phyloP scores from a whole-genome alignment of 2,113 vertebrate species.

The Rhinopithecus roxellana region DNA sequence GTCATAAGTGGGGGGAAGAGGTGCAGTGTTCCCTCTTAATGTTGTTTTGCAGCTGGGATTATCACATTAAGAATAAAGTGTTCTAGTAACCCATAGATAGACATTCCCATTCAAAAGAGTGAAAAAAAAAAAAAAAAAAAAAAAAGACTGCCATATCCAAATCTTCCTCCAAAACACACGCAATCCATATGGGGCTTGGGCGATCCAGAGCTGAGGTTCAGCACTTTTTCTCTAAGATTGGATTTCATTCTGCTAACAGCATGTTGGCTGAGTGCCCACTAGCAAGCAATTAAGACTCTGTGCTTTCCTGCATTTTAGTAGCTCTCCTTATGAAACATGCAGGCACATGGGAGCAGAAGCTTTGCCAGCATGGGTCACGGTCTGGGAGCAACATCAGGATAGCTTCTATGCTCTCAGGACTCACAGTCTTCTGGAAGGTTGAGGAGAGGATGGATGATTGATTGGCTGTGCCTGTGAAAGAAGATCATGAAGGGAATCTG shows the following conservation, averaged over 20 bases:
- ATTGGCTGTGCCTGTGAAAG: constrained; percentile 28
- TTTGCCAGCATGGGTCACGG: constrained; percentile 65
- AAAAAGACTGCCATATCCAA: constrained; percentile 48
- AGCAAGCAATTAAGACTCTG: constrained; percentile 76
- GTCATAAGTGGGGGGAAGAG: not conserved
- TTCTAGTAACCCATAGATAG: constrained; percentile 22
- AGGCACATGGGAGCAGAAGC: constrained; percentile 63
- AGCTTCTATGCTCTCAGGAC: constrained; percentile 39
- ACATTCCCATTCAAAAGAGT: constrained; percentile 34
- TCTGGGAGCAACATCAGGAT: constrained; percentile 57
- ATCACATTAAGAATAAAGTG: constrained; percentile 31
- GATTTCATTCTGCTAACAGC: constrained; percentile 77
- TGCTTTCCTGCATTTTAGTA: constrained; percentile 75
- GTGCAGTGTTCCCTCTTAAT: not conserved
- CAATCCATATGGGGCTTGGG: constrained; percentile 64
- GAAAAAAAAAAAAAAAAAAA: constrained; percentile 44
- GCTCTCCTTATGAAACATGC: constrained; percentile 69
- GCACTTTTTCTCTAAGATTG: constrained; percentile 74
- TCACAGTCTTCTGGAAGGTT: constrained; percentile 58
- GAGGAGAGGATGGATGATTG: constrained; percentile 49
- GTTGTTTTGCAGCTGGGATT: not conserved
- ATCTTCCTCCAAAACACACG: constrained; percentile 56
- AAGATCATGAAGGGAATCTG: constrained; percentile 20
- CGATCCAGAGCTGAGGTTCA: constrained; percentile 60
- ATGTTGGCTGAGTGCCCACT: constrained; percentile 66